Percentiles rank a stretch among this genome's conserved stretches.
Conservation (phyloP, 2,797 vertebrate species). For the Simalia tracyae region DNA sequence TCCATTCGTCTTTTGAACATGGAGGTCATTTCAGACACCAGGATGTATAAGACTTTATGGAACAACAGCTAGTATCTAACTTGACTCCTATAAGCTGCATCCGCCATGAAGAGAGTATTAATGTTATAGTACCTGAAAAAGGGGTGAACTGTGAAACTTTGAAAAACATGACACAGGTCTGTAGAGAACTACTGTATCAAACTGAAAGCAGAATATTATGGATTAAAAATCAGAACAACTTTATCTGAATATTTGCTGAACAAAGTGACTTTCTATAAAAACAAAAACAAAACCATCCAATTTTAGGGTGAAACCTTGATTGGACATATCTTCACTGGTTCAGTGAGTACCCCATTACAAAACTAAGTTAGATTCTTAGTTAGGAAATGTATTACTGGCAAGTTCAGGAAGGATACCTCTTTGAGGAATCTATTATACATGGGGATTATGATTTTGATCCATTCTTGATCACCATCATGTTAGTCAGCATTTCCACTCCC, state of each 20-base stretch:
- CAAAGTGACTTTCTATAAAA: not conserved
- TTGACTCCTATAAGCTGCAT: not conserved
- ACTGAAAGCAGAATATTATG: not conserved
- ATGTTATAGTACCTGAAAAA: not conserved
- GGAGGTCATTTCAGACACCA: not conserved
- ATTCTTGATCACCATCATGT: not conserved
- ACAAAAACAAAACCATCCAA: not conserved
- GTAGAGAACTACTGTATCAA: not conserved
- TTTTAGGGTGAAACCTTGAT: not conserved
- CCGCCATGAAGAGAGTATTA: not conserved
- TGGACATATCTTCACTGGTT: not conserved
- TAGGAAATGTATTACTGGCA: not conserved
- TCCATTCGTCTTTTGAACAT: not conserved
- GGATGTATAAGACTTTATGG: not conserved
- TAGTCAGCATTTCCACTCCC: not conserved
- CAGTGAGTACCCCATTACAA: not conserved
- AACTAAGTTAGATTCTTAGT: not conserved
- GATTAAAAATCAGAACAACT: not conserved
- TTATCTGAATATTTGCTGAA: not conserved
- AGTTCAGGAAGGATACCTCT: not conserved
- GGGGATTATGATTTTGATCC: not conserved
- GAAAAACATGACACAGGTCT: not conserved
- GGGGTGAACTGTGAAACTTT: not conserved
- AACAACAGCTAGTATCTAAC: not conserved
- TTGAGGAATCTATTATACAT: not conserved